Evolutionary conservation across 2,888 invertebrate species (phyloP).

Genomic region (Andrena minutula): DNA sequence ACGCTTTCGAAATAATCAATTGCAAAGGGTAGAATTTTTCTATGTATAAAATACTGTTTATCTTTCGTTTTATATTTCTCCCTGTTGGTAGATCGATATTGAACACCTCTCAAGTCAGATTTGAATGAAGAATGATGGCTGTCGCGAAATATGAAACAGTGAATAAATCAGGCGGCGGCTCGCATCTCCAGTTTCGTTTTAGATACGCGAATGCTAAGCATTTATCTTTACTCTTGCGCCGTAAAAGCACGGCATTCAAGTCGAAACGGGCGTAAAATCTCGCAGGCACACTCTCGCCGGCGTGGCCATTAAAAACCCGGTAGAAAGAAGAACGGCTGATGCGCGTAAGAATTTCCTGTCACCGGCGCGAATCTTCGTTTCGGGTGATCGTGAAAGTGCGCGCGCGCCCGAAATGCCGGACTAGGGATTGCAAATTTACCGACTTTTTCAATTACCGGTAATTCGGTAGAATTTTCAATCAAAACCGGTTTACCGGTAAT

Average conservation of each 20-base stretch:
- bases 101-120: too few species aligned
- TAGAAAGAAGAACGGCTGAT: neutral
- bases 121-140: neutral
- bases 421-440: too few species aligned
- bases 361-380: slow-evolving; percentile 30
- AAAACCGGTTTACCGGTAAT: too few species aligned
- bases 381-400: slow-evolving; percentile 58
- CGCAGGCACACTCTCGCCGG: slow-evolving; percentile 18
- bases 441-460: too few species aligned
- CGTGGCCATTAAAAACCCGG: slow-evolving; percentile 23
- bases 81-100: too few species aligned
- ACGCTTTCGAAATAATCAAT: too few species aligned
- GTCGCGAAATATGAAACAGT: neutral
- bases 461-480: too few species aligned
- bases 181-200: slow-evolving; percentile 8
- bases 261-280: slow-evolving; percentile 29
- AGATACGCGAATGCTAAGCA: slow-evolving; percentile 12
- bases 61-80: too few species aligned
- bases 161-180: slow-evolving; percentile 6
- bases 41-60: too few species aligned
- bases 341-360: slow-evolving; percentile 20
- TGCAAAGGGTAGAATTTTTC: too few species aligned
- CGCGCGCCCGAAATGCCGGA: slow-evolving; percentile 45
- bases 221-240: slow-evolving; percentile 34
- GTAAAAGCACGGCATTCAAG: slow-evolving; percentile 5